Percentiles rank a stretch among this genome's conserved stretches.
phyloP scores from a whole-genome alignment of 2,113 vertebrate genomes.

The Eretmochelys imbricata region DNA sequence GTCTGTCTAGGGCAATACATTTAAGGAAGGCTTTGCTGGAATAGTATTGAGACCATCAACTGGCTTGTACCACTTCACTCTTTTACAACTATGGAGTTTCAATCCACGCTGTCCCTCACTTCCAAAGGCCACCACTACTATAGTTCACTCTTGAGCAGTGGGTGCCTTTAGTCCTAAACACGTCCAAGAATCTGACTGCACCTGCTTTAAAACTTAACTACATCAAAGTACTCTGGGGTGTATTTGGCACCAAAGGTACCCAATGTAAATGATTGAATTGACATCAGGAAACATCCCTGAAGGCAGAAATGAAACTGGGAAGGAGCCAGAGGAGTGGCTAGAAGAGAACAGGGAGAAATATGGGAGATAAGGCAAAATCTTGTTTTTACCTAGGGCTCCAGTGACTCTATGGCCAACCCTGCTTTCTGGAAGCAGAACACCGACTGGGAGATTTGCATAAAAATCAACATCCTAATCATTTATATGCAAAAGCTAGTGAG shows the following conservation, averaged over 20 bases:
- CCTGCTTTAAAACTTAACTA: background rate
- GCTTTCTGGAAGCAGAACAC: background rate
- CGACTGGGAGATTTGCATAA: background rate
- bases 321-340: background rate
- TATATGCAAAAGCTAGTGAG: background rate
- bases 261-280: background rate
- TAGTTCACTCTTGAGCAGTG: background rate
- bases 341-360: background rate
- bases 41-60: background rate
- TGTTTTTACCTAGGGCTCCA: background rate
- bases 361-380: background rate
- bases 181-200: background rate
- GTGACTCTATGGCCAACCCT: background rate
- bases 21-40: accelerated
- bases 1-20: background rate
- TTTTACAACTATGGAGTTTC: background rate
- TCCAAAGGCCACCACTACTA: background rate
- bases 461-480: background rate
- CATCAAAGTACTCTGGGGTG: background rate
- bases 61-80: background rate
- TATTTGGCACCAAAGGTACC: background rate
- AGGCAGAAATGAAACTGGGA: background rate
- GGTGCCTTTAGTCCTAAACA: background rate
- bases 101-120: background rate
- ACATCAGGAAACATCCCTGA: background rate